Base-by-base conservation (phyloP, 2,888 invertebrate species). In the Lithophane ornitopus region DNA sequence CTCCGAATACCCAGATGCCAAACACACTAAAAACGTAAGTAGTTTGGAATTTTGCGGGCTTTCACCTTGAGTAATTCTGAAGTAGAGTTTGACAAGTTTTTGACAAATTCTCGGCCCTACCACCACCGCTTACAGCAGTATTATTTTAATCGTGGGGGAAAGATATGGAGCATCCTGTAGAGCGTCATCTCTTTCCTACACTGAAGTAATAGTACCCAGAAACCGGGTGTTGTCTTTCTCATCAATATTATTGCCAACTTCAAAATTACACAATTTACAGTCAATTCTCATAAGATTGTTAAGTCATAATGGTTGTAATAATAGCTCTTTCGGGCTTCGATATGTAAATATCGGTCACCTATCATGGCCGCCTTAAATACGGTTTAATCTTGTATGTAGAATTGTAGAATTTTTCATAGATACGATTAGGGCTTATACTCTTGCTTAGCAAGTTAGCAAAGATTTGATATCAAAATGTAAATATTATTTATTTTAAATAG, bases 401-500 rank as follows among this genome's bases (percentile, higher is more conserved):
- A 62, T 41, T 62, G 16, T 63, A 41, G n/a, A 39, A 16, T 41
- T 4, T 6, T 41, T 41, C n/a, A 16, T 16, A 62, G 16, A 41
- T 1, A 41, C n/a, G 0, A 26, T 41, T 41, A 26, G 6, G 26
- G 11, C 26, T 41, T 41, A 41, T 3, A n/a, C 16, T 19, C 6
- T 22, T 70, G 61, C 12, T 19, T 26, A 46, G 73, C 22, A 46
- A 41, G 26, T 19, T 26, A 46, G 73, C 16, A 46, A 41, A 39
- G 39, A 44, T 11, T 19, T 58, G 28, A 16, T 26, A 54, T 44
- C 22, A 39, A 28, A 39, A 14, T 76, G 76, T n/a, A 62, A 68
- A 68, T 62, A 76, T 34, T 76, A 54, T 76, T 76, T 68, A 76
- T 76, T 76, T 14, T 16, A 39, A 62, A 34, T 34, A 34, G 34